These are phyloP conservation scores for Eupithecia centaureata DNA, from an alignment of 2,888 invertebrate species.

Conservation along the genomic window DNA sequence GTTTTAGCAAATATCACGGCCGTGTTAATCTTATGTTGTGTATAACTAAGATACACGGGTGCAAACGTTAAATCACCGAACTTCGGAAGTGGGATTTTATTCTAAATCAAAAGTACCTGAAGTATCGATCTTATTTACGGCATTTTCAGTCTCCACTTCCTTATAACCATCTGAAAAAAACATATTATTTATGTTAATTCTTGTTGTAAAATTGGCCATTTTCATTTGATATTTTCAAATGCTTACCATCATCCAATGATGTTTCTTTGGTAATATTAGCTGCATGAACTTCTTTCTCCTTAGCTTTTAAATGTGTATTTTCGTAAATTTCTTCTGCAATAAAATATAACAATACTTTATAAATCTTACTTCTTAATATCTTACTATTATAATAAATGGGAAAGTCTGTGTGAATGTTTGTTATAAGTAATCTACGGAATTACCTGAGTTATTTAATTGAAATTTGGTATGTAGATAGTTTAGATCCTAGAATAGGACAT, in stretches of 20 bases:
- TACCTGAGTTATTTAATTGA: no score
- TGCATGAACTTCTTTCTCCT: conserved; percentile 43
- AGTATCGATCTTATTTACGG: conserved; percentile 33
- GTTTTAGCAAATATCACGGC: no score
- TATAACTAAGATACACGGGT: no score
- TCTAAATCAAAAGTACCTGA: conserved; percentile 42
- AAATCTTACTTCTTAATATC: no score
- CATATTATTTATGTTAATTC: neutral
- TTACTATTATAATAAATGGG: no score
- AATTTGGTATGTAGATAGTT: no score
- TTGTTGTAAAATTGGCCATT: neutral
- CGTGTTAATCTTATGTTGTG: no score
- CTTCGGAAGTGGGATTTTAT: neutral
- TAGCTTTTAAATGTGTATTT: conserved; percentile 57
- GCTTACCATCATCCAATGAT: conserved; percentile 67
- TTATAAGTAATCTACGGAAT: no score
- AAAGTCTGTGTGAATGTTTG: no score
- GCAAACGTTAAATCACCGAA: no score
- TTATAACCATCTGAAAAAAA: conserved; percentile 57
- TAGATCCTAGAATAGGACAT: no score
- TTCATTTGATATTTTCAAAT: neutral
- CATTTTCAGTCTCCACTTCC: conserved; percentile 43
- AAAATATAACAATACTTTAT: no score
- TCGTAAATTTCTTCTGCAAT: conserved; percentile 69
- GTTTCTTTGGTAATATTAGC: conserved; percentile 64